These are phyloP conservation scores for Aegotheles bennettii DNA, from an alignment of 2,113 vertebrate species.

Conservation along the genomic window DNA sequence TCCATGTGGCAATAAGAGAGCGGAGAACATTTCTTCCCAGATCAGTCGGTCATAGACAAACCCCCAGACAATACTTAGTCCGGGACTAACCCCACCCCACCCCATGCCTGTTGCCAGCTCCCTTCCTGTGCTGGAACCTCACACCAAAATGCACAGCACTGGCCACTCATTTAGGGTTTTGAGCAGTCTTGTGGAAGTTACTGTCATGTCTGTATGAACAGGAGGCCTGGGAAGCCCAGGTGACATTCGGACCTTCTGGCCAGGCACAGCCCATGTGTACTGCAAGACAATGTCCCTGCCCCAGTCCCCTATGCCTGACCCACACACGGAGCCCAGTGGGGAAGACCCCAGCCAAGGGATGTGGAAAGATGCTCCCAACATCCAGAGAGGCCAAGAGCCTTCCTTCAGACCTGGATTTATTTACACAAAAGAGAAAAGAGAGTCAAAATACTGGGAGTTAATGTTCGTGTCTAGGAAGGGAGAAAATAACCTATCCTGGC, in stretches of 20 bases:
- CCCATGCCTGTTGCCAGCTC: not conserved
- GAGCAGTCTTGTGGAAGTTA: not conserved
- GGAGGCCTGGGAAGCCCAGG: not conserved
- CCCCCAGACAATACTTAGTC: not conserved
- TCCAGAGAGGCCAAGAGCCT: not conserved
- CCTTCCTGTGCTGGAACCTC: not conserved
- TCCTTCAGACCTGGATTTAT: not conserved
- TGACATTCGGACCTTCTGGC: not conserved
- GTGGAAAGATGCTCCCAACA: not conserved
- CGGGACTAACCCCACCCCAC: not conserved
- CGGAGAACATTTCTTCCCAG: not conserved
- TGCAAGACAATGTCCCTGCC: not conserved
- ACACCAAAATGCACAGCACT: not conserved
- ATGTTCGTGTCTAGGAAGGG: not conserved
- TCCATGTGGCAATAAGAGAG: not conserved
- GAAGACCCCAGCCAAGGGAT: not conserved
- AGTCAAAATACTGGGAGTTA: not conserved
- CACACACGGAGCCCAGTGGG: not conserved
- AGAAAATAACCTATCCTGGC: not conserved
- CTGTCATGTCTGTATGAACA: rapidly evolving
- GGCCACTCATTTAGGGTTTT: not conserved
- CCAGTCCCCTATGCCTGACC: not conserved
- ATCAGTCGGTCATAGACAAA: not conserved
- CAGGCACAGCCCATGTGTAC: not conserved
- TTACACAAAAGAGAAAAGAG: not conserved